Conservation (phyloP, 1,140 invertebrate species). For the Bombus difficillimus region DNA sequence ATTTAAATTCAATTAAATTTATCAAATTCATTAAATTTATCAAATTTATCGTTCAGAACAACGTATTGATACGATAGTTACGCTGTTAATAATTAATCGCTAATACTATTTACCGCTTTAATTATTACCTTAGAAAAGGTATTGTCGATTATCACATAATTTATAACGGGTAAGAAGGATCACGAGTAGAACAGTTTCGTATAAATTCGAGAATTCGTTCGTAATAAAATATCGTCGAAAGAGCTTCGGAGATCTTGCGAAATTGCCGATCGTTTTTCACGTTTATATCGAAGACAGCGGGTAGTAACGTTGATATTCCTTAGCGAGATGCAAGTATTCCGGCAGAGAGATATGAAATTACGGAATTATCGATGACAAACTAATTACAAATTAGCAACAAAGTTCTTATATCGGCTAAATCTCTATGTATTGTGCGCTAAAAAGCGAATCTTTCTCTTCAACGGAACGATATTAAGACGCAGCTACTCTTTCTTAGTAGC, state of each 20-base stretch:
- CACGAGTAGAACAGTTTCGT: background rate
- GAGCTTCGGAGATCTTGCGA: background rate
- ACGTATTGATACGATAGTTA: background rate
- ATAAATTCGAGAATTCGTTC: conserved; percentile 29
- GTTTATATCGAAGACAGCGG: conserved; percentile 49
- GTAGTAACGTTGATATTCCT: background rate
- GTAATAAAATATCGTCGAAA: background rate
- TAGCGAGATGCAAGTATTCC: too few relatives aligned
- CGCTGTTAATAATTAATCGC: background rate
- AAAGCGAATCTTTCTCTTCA: background rate
- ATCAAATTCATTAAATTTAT: too few relatives aligned
- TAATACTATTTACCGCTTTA: background rate
- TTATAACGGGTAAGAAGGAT: background rate
- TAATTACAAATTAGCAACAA: background rate
- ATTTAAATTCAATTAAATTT: too few relatives aligned
- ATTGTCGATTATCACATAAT: conserved; percentile 5
- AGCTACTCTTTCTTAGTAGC: background rate
- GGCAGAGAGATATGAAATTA: too few relatives aligned
- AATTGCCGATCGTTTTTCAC: background rate
- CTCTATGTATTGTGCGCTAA: background rate
- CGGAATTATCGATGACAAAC: background rate
- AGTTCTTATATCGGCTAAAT: background rate
- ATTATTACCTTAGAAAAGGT: background rate
- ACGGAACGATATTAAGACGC: too few relatives aligned
- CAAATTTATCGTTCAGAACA: background rate